These are phyloP conservation scores for Morone chrysops DNA, from an alignment of 2,113 vertebrate species.

Conservation along the genomic window DNA sequence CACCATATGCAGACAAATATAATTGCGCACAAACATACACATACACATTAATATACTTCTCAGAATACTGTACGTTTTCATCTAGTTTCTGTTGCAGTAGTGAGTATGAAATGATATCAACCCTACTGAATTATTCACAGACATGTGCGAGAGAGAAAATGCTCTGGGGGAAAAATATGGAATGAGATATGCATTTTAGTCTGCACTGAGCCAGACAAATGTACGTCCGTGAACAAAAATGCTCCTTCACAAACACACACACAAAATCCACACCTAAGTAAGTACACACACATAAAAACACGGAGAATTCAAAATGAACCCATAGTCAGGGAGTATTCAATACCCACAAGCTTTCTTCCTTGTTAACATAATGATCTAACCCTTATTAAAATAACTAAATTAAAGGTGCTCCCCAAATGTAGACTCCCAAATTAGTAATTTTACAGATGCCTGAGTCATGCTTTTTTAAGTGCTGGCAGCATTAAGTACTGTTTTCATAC, in stretches of 20 bases:
- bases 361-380: neutral
- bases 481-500: neutral
- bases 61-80: neutral
- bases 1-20: too few species aligned
- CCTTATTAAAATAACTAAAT: constrained; percentile 6
- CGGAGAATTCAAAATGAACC: constrained; percentile 31
- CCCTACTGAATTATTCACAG: constrained; percentile 59
- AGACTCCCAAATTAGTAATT: neutral
- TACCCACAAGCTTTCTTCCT: neutral
- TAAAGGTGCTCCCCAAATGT: neutral
- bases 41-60: neutral
- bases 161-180: neutral
- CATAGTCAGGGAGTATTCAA: neutral
- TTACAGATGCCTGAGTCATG: neutral
- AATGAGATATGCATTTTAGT: neutral
- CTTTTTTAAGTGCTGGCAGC: neutral
- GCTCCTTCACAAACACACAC: neutral
- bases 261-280: neutral
- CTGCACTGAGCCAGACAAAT: constrained; percentile 11
- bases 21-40: neutral
- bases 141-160: constrained; percentile 6
- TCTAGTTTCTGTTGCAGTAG: neutral
- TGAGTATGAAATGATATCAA: constrained; percentile 38
- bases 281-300: constrained; percentile 17
- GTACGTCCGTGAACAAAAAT: neutral